Conservation (phyloP, 2,888 invertebrate species). For the Lingula anatina region DNA sequence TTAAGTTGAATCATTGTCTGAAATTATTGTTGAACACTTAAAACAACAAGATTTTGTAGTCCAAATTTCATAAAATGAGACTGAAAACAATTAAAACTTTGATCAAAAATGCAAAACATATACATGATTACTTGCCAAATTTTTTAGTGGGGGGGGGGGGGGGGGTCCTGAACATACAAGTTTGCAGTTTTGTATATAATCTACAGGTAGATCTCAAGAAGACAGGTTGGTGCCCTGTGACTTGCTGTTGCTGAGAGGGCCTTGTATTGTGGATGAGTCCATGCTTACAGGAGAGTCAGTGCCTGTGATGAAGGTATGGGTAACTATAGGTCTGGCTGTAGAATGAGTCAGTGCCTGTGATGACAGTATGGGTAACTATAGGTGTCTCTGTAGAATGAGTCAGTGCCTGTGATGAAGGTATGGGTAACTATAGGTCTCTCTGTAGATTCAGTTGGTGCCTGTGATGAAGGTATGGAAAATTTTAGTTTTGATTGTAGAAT, state of each 20-base stretch:
- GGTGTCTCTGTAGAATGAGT: too few relatives aligned
- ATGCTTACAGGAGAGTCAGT: slow-evolving; percentile 99
- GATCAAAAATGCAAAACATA: background rate
- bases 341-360: too few relatives aligned
- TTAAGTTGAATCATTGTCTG: too few relatives aligned
- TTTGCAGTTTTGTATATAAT: background rate
- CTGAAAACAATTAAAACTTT: background rate
- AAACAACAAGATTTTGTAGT: too few relatives aligned
- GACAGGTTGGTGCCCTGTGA: slow-evolving; percentile 94
- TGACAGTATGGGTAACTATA: too few relatives aligned
- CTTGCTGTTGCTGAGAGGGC: slow-evolving; percentile 84
- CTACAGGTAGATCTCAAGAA: slow-evolving; percentile 68
- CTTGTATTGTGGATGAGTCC: slow-evolving; percentile 98
- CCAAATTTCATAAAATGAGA: background rate
- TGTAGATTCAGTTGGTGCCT: too few relatives aligned
- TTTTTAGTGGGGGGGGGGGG: background rate
- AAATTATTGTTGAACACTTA: too few relatives aligned
- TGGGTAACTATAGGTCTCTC: background rate
- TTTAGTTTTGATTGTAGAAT: too few relatives aligned
- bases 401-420: slow-evolving; percentile 94
- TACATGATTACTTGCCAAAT: background rate
- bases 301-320: slow-evolving; percentile 82
- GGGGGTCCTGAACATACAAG: background rate
- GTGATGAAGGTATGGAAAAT: too few relatives aligned
- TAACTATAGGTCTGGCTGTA: background rate